phyloP scores from a whole-genome alignment of 2,113 vertebrate genomes.

The Capra hircus region DNA sequence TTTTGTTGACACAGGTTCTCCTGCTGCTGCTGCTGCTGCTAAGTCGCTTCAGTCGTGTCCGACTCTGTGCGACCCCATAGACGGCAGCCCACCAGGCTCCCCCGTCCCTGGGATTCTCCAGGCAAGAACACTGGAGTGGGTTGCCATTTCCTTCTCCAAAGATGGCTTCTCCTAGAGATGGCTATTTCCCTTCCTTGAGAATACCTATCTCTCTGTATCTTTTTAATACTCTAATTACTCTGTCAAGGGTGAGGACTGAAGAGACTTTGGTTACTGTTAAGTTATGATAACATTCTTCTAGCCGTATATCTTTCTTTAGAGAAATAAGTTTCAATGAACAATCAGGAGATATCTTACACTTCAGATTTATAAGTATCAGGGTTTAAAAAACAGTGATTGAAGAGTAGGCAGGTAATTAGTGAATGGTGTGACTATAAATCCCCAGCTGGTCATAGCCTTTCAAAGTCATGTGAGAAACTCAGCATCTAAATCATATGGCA shows the following conservation, averaged over 20 bases:
- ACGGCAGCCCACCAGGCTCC: too few relatives aligned
- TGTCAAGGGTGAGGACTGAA: not conserved
- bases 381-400: not conserved
- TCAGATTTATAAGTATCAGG: not conserved
- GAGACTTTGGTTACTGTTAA: not conserved
- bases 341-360: not conserved
- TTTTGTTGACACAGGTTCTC: not conserved
- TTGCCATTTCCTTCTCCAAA: too few relatives aligned
- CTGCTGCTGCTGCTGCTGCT: too few relatives aligned
- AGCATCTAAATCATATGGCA: not conserved
- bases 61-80: too few relatives aligned
- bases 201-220: not conserved
- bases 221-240: not conserved
- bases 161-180: not conserved
- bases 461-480: not conserved
- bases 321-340: not conserved
- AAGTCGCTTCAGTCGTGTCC: too few relatives aligned
- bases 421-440: not conserved
- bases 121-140: too few relatives aligned
- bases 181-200: not conserved
- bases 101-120: too few relatives aligned
- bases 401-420: not conserved
- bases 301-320: not conserved
- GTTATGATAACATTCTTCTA: not conserved
- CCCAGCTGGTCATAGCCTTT: not conserved